Percentiles rank a stretch among this genome's conserved stretches.
Conservation (phyloP, 2,113 vertebrate genomes). For the Seriola aureovittata region DNA sequence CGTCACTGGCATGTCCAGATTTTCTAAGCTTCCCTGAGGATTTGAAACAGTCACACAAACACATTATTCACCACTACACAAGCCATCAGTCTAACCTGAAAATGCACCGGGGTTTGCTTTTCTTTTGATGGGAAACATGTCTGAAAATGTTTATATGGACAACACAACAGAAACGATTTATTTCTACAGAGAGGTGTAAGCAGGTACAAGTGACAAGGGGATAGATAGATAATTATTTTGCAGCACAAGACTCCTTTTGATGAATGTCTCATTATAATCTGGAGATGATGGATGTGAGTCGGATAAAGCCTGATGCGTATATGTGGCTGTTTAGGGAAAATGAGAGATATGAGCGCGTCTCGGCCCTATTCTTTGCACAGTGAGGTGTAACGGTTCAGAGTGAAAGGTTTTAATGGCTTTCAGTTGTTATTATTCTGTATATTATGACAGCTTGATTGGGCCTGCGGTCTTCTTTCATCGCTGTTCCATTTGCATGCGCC, state of each 20-base stretch:
- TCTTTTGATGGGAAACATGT: constrained; percentile 19
- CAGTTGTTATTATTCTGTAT: constrained; percentile 74
- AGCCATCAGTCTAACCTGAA: neutral
- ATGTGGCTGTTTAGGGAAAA: constrained; percentile 65
- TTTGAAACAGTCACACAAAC: neutral
- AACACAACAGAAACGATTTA: neutral
- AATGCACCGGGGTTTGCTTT: neutral
- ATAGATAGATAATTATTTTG: constrained; percentile 66
- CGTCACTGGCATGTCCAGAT: neutral
- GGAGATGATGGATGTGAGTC: constrained; percentile 66
- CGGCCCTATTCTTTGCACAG: constrained; percentile 58
- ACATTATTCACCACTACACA: neutral
- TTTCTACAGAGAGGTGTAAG: neutral
- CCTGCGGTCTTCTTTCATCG: constrained; percentile 65
- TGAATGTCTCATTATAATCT: constrained; percentile 72
- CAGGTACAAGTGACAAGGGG: constrained; percentile 32
- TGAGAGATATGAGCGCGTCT: constrained; percentile 52
- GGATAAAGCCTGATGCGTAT: constrained; percentile 58
- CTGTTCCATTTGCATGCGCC: constrained; percentile 64
- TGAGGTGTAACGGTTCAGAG: constrained; percentile 63
- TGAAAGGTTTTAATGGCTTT: constrained; percentile 77
- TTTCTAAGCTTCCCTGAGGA: neutral
- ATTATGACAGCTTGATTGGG: constrained; percentile 81
- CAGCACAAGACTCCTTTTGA: constrained; percentile 50
- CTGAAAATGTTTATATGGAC: constrained; percentile 23